phyloP scores from a whole-genome alignment of 2,888 invertebrate species.

The Cabera pusaria region DNA sequence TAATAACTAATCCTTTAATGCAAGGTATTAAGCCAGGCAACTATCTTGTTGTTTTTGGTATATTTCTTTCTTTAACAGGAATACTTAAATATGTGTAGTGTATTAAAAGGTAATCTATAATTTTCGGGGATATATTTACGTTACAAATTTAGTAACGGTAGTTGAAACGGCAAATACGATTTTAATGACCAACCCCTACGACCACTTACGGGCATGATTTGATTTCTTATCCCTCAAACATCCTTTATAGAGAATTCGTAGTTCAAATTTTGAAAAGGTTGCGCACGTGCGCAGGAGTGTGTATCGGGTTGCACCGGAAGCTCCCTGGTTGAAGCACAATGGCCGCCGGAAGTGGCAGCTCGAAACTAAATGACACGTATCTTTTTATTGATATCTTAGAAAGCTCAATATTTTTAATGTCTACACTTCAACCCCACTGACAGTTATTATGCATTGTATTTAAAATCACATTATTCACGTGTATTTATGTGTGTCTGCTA shows the following conservation, averaged over 20 bases:
- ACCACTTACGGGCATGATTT: slow-evolving; percentile 29
- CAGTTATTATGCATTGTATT: slow-evolving; percentile 38
- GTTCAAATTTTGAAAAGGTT: slow-evolving; percentile 73
- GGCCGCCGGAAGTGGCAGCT: slow-evolving; percentile 80
- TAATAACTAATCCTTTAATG: too few species aligned
- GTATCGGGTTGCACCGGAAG: slow-evolving; percentile 83
- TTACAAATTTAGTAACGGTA: too few species aligned
- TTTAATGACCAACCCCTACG: slow-evolving; percentile 7
- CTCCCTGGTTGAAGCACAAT: slow-evolving; percentile 73
- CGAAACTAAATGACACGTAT: slow-evolving; percentile 79
- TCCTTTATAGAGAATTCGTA: slow-evolving; percentile 62
- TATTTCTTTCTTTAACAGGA: too few species aligned
- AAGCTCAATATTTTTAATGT: slow-evolving; percentile 77
- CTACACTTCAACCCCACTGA: slow-evolving; percentile 64
- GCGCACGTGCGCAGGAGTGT: slow-evolving; percentile 83
- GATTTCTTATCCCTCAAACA: slow-evolving; percentile 37
- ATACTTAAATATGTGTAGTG: too few species aligned
- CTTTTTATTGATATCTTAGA: slow-evolving; percentile 81
- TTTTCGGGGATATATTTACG: too few species aligned
- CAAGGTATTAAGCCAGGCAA: too few species aligned
- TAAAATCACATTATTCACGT: slow-evolving; percentile 8
- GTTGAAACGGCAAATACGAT: neutral
- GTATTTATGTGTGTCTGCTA: neutral
- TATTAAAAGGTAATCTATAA: neutral
- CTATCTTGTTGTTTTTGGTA: too few species aligned